Conservation (phyloP, 2,888 invertebrate species). For the Microdon myrmicae region DNA sequence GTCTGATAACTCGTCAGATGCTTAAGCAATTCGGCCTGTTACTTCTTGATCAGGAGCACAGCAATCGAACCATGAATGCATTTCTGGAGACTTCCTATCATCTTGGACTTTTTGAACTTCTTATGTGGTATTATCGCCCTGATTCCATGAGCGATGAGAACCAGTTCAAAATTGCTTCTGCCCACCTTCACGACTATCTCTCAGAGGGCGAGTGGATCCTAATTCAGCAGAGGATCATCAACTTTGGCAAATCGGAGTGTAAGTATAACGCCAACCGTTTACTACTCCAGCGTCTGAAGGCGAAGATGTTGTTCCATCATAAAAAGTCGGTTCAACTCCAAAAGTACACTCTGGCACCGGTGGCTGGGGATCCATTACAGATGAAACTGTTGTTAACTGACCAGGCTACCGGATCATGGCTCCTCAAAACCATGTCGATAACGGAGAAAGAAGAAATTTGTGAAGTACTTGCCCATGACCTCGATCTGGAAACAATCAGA, state of each 20-base stretch:
- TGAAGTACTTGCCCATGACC: slow-evolving; percentile 35
- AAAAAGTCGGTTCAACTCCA: slow-evolving; percentile 43
- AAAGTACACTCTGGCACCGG: slow-evolving; percentile 47
- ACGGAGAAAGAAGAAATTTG: slow-evolving; percentile 57
- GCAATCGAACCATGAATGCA: slow-evolving; percentile 62
- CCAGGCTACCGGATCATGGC: slow-evolving; percentile 52
- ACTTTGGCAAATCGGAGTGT: slow-evolving; percentile 62
- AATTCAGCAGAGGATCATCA: slow-evolving; percentile 63
- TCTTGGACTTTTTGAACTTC: slow-evolving; percentile 58
- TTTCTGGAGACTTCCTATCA: slow-evolving; percentile 61
- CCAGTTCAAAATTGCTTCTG: slow-evolving; percentile 10
- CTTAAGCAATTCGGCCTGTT: slow-evolving; percentile 59
- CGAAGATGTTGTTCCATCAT: slow-evolving; percentile 49
- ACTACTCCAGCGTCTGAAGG: slow-evolving; percentile 57
- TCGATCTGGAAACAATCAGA: slow-evolving; percentile 24
- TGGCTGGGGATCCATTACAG: slow-evolving; percentile 49
- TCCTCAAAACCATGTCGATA: slow-evolving; percentile 55
- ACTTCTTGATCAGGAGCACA: slow-evolving; percentile 61
- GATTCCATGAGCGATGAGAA: slow-evolving; percentile 56
- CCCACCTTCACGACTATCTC: slow-evolving; percentile 57
- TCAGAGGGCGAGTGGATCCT: slow-evolving; percentile 61
- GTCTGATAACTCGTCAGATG: slow-evolving; percentile 55
- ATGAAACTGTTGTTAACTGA: slow-evolving; percentile 53
- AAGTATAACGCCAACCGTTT: slow-evolving; percentile 61
- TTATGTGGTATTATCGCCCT: slow-evolving; percentile 60